phyloP scores from a whole-genome alignment of 2,888 invertebrate species.

The Dione juno region DNA sequence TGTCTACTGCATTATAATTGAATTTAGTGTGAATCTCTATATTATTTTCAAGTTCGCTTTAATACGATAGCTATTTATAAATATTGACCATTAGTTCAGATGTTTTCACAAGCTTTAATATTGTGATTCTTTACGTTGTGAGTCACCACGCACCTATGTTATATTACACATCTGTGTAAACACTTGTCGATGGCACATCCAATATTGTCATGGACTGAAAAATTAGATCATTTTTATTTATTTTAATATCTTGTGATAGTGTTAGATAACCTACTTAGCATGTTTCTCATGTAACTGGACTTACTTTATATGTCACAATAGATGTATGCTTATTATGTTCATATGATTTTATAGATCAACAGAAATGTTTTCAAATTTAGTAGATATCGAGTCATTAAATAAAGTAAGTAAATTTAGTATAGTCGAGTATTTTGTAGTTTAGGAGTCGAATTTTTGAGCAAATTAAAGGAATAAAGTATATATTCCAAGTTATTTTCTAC shows the following conservation, averaged over 20 bases:
- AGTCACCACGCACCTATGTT: slow-evolving; percentile 10
- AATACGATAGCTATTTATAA: not conserved
- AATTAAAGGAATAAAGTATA: too few relatives aligned
- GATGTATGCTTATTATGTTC: too few relatives aligned
- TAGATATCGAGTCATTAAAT: too few relatives aligned
- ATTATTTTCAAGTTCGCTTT: not conserved
- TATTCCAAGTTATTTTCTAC: too few relatives aligned
- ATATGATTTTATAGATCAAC: not conserved
- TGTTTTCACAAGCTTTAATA: slow-evolving; percentile 20
- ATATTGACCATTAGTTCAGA: slow-evolving; percentile 7
- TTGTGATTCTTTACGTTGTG: slow-evolving; percentile 19
- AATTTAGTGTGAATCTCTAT: too few relatives aligned
- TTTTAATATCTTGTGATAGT: slow-evolving; percentile 40
- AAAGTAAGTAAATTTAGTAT: too few relatives aligned
- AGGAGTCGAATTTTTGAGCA: too few relatives aligned
- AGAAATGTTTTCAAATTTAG: too few relatives aligned
- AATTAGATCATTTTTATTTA: slow-evolving; percentile 45
- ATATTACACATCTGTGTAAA: slow-evolving; percentile 66
- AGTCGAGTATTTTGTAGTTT: too few relatives aligned
- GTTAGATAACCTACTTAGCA: slow-evolving; percentile 32
- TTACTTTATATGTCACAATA: not conserved
- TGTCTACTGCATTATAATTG: too few relatives aligned
- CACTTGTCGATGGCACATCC: slow-evolving; percentile 37
- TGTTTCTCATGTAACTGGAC: not conserved
- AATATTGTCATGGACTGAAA: slow-evolving; percentile 13